Base-by-base conservation (phyloP, 2,888 invertebrate species). In the Anorthoa munda region DNA sequence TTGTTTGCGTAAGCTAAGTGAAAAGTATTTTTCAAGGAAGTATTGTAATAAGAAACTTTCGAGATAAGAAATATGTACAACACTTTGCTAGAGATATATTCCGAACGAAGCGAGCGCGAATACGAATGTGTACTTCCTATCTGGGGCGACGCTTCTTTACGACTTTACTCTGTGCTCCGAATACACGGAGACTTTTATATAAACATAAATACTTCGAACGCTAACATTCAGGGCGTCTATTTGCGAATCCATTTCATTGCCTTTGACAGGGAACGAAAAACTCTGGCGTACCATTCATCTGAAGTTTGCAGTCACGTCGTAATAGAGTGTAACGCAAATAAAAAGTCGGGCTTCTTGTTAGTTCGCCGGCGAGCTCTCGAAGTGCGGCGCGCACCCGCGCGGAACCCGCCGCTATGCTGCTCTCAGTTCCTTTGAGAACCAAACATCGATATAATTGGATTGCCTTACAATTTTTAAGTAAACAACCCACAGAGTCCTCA, bases 391-490 rank as follows among this genome's bases (percentile, higher is more conserved):
- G 85, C 89, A 81, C 67, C 82, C 81, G 85, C 68, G 86, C 87
- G 89, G 89, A 90, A 89, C 82, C 80, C 82, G 23, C 84, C 82
- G 74, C 77, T 77, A 82, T 81, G 74, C 75, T 81, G 90, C 91
- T 91, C 89, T 90, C 90, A 88, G 83, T 81, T 88, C 90, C 92
- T 94, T 95, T 94, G 94, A 93, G 87, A 84, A 85, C 89, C 92
- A 91, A 92, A 92, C 91, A 89, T 91, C 91, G 89, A 91, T 92
- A 91, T 95, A 95, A 95, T 95, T 95, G 94, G 94, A 95, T 95
- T 93, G 93, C 92, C 88, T 89, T 87, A 87, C 88, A 87, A 88
- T 90, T 92, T 89, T 90, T 87, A 86, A 89, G 87, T 86, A 88
- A 90, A 89, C 87, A 88, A 85, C 86, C 77, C 75, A 83, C 68